Percentiles rank a stretch among this genome's conserved stretches.
These are phyloP conservation scores for Proales similis DNA, from an alignment of 1,140 invertebrate species.

Conservation along the genomic window DNA sequence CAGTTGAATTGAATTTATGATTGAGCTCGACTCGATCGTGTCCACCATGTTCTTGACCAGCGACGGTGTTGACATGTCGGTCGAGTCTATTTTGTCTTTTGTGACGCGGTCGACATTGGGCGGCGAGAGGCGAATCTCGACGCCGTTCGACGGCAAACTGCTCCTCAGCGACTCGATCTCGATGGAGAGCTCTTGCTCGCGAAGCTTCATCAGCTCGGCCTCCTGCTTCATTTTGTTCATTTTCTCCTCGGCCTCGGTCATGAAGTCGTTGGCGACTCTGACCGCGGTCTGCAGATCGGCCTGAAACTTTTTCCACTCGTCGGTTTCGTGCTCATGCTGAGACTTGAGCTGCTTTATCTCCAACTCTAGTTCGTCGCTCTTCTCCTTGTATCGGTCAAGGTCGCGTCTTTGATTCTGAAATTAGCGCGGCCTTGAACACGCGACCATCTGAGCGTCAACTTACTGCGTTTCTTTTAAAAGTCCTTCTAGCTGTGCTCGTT, in stretches of 20 bases:
- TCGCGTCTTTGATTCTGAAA: constrained; percentile 1
- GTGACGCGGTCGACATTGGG: too few species aligned
- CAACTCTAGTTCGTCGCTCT: constrained; percentile 3
- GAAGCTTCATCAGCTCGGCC: too few species aligned
- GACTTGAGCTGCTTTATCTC: neutral
- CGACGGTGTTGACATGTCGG: too few species aligned
- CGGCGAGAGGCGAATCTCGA: too few species aligned
- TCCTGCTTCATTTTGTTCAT: constrained; percentile 3
- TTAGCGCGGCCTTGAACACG: neutral
- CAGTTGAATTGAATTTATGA: too few species aligned
- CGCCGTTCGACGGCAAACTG: too few species aligned
- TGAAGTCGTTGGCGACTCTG: constrained; percentile 34
- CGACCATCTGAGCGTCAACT: neutral
- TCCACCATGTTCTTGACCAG: too few species aligned
- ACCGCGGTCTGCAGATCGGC: constrained; percentile 36
- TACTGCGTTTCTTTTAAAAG: constrained; percentile 12
- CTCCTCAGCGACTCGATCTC: too few species aligned
- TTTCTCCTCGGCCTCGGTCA: constrained; percentile 33
- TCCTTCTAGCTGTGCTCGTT: too few species aligned
- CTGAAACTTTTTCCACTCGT: constrained; percentile 37
- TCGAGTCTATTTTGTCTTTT: too few species aligned
- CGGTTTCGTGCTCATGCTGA: constrained; percentile 9
- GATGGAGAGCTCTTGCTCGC: too few species aligned
- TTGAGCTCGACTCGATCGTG: too few species aligned
- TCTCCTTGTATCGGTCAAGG: constrained; percentile 12